These are phyloP conservation scores for Nasonia vitripennis DNA, from an alignment of 1,140 invertebrate species.

Conservation along the genomic window DNA sequence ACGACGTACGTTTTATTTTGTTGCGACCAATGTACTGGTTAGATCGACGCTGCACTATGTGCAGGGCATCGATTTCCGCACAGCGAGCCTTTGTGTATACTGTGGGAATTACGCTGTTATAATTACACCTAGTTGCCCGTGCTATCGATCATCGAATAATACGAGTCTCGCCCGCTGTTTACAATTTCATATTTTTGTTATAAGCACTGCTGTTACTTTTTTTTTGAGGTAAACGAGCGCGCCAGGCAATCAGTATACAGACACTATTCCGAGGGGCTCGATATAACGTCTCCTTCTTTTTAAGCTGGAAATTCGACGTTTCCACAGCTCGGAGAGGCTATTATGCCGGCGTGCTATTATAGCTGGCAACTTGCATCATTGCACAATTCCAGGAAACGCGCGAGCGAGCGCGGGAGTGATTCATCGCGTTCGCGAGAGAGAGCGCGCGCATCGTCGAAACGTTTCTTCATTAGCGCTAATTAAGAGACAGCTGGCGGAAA, in stretches of 20 bases:
- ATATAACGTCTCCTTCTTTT: too few species aligned
- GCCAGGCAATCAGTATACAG: too few species aligned
- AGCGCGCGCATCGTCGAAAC: not conserved
- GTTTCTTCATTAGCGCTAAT: constrained; percentile 33
- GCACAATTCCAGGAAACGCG: constrained; percentile 20
- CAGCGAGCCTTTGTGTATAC: not conserved
- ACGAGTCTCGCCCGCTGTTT: too few species aligned
- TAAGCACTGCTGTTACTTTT: too few species aligned
- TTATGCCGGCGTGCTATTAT: not conserved
- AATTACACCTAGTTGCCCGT: not conserved
- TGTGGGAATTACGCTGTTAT: not conserved
- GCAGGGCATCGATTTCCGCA: not conserved
- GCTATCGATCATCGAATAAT: not conserved
- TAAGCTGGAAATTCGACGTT: not conserved
- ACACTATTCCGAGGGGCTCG: too few species aligned
- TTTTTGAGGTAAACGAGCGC: not conserved
- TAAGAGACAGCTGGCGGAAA: not conserved
- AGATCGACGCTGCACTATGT: not conserved
- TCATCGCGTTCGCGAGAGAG: not conserved
- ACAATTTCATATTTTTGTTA: too few species aligned
- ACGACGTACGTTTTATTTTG: not conserved
- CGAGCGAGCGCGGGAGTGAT: not conserved
- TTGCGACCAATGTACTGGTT: not conserved
- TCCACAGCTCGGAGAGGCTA: not conserved
- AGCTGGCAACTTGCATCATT: constrained; percentile 28